Percentiles rank a stretch among this genome's conserved stretches.
Evolutionary conservation across 2,797 vertebrate species (phyloP).

Genomic region (Lophotriccus pileatus): DNA sequence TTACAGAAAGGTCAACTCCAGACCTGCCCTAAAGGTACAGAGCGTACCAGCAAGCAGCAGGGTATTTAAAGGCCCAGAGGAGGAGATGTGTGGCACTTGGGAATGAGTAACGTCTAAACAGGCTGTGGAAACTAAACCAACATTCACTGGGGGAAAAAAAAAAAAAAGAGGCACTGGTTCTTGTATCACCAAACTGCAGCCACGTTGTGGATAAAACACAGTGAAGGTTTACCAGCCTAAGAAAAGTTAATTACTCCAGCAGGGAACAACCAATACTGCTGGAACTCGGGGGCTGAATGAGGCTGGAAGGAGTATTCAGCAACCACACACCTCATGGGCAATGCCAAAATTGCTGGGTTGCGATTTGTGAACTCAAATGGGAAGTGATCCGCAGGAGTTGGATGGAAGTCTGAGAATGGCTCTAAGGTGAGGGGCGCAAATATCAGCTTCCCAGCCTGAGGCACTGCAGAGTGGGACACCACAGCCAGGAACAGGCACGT

Average conservation of each 20-base stretch:
- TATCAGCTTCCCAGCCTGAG: neutral
- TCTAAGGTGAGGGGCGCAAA: neutral
- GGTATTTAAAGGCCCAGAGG: constrained; percentile 30
- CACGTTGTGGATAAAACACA: neutral
- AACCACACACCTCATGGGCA: fast-evolving
- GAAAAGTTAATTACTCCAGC: neutral
- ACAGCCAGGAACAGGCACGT: neutral
- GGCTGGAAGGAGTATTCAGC: fast-evolving
- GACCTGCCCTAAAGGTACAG: constrained; percentile 20
- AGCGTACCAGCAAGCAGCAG: neutral
- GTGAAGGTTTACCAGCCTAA: neutral
- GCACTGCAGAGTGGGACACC: neutral
- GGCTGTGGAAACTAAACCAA: neutral
- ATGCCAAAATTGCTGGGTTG: fast-evolving
- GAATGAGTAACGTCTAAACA: neutral
- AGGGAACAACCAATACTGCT: neutral
- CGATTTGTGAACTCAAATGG: neutral
- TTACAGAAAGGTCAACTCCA: constrained; percentile 27
- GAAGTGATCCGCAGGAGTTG: neutral
- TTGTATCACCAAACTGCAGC: neutral
- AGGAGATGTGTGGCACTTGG: neutral
- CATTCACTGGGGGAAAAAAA: neutral
- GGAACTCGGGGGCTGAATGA: neutral
- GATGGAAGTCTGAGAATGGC: neutral
- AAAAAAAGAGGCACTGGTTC: neutral